phyloP scores from a whole-genome alignment of 53 echinoderm and acorn worm genomes.

The Holothuria leucospilota region DNA sequence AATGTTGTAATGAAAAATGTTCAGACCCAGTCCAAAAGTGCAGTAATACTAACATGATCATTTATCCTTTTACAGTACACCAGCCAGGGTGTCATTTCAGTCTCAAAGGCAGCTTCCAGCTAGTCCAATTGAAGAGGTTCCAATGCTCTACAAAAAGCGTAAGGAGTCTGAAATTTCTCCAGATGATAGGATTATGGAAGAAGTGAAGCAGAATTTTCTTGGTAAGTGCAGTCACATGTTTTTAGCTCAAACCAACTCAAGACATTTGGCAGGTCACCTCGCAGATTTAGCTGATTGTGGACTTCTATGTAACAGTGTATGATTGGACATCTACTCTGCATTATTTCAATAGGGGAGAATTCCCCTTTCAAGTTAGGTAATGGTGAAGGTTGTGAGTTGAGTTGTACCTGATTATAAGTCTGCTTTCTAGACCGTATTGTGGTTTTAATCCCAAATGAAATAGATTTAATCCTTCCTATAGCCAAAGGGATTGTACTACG shows the following conservation, averaged over 20 bases:
- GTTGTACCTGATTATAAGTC: too few relatives aligned
- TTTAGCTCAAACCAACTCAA: neutral
- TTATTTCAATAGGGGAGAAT: too few relatives aligned
- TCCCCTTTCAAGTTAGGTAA: too few relatives aligned
- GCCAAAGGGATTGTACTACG: too few relatives aligned
- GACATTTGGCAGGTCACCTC: too few relatives aligned
- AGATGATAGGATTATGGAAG: slow-evolving; percentile 11
- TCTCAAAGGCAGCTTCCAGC: slow-evolving; percentile 6
- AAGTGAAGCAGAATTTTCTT: neutral
- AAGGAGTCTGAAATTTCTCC: slow-evolving; percentile 2
- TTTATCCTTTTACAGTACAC: neutral
- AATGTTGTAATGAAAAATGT: neutral
- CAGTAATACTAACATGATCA: neutral
- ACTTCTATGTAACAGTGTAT: too few relatives aligned
- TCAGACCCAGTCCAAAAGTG: neutral
- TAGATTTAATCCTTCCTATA: too few relatives aligned
- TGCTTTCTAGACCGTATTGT: too few relatives aligned
- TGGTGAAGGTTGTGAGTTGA: too few relatives aligned
- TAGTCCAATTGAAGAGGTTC: slow-evolving; percentile 7
- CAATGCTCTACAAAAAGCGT: slow-evolving; percentile 6
- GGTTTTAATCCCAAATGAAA: too few relatives aligned
- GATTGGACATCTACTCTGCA: too few relatives aligned
- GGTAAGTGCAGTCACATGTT: neutral
- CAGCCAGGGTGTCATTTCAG: slow-evolving; percentile 2
- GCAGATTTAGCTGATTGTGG: too few relatives aligned